phyloP scores from a whole-genome alignment of 2,888 invertebrate genomes.

The Chalcosyrphus nemorum region DNA sequence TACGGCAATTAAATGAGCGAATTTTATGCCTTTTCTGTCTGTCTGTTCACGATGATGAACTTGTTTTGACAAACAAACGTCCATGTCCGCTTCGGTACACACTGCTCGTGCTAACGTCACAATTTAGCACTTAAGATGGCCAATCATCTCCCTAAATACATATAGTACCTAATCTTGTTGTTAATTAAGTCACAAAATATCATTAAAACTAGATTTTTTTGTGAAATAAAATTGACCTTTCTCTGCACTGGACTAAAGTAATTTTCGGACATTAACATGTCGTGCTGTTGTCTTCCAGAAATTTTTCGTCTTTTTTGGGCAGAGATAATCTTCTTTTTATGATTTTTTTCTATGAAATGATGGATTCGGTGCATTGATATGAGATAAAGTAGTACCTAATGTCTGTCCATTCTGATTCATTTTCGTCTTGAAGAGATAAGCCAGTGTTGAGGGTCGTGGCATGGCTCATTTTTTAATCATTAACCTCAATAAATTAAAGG shows the following conservation, averaged over 20 bases:
- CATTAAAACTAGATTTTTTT: not conserved
- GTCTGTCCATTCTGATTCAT: not conserved
- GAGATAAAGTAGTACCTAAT: not conserved
- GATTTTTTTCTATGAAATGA: not conserved
- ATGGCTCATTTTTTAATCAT: slow-evolving; percentile 43
- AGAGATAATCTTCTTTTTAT: not conserved
- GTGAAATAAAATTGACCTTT: no score
- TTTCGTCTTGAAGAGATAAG: slow-evolving; percentile 14
- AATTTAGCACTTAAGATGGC: not conserved
- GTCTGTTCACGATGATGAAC: no score
- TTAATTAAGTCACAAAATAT: not conserved
- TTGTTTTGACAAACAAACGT: not conserved
- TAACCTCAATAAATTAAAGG: slow-evolving; percentile 49
- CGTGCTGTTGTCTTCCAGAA: not conserved
- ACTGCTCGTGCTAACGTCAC: not conserved
- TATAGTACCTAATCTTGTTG: not conserved
- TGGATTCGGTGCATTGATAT: slow-evolving; percentile 1
- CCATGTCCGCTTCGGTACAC: slow-evolving; percentile 4
- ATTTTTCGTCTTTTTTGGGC: not conserved
- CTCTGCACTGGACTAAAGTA: not conserved
- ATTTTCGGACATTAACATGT: not conserved
- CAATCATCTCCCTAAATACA: not conserved
- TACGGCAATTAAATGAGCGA: slow-evolving; percentile 15
- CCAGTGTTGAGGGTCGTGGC: slow-evolving; percentile 1
- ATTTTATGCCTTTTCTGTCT: slow-evolving; percentile 32